Percentiles rank a stretch among this genome's conserved stretches.
Conservation (phyloP, 2,797 vertebrate species). For the Sylvilagus floridanus region DNA sequence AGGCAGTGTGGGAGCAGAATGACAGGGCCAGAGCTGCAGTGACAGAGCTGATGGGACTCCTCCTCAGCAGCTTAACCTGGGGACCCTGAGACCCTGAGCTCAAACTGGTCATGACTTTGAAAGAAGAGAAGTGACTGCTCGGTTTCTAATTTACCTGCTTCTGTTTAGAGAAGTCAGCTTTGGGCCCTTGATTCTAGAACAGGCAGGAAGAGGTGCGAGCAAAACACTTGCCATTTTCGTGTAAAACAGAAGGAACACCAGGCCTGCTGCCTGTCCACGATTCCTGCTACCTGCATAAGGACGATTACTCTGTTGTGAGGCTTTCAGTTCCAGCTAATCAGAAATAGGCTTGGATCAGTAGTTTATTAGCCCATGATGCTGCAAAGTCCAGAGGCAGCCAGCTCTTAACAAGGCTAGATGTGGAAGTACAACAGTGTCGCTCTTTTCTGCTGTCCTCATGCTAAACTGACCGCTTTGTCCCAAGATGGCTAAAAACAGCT, state of each 20-base stretch:
- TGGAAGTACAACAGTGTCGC: not conserved
- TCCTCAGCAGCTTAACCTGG: not conserved
- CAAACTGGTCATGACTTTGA: not conserved
- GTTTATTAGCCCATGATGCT: not conserved
- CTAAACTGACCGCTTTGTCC: not conserved
- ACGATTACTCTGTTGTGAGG: not conserved
- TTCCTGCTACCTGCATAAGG: not conserved
- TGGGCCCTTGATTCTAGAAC: not conserved
- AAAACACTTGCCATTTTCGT: not conserved
- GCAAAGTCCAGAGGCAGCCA: not conserved
- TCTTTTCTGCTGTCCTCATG: not conserved
- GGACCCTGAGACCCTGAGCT: not conserved
- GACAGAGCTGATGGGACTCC: not conserved
- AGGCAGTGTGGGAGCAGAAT: not conserved
- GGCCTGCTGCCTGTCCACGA: not conserved
- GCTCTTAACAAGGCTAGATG: not conserved
- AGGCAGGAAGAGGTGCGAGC: not conserved
- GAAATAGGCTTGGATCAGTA: not conserved
- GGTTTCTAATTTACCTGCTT: not conserved
- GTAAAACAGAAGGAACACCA: not conserved
- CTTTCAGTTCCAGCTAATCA: not conserved
- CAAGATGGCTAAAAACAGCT: not conserved
- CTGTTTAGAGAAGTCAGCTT: not conserved
- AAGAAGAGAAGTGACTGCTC: not conserved
- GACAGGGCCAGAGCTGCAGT: not conserved